phyloP scores from a whole-genome alignment of 2,888 invertebrate species.

The Endotricha flammealis region DNA sequence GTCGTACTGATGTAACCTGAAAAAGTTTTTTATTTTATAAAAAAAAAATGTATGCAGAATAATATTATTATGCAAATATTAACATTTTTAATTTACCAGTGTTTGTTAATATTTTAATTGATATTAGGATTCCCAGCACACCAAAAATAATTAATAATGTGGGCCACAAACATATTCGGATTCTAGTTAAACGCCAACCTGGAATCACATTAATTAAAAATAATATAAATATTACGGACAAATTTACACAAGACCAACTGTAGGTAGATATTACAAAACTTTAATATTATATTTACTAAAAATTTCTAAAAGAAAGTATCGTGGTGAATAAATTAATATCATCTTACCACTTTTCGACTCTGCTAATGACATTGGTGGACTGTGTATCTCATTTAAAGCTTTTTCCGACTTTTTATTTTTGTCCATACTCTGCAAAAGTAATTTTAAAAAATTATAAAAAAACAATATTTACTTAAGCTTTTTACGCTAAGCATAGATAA shows the following conservation, averaged over 20 bases:
- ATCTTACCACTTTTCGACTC: slow-evolving; percentile 49
- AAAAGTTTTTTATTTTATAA: slow-evolving; percentile 17
- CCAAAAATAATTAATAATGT: slow-evolving; percentile 36
- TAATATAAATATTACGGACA: no score
- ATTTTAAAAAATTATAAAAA: no score
- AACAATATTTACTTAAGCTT: no score
- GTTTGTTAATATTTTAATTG: slow-evolving; percentile 21
- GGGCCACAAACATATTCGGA: slow-evolving; percentile 31
- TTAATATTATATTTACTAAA: no score
- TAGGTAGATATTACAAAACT: no score
- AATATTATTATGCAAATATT: no score
- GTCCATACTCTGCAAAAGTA: slow-evolving; percentile 43
- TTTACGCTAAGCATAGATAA: no score
- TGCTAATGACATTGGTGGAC: slow-evolving; percentile 67
- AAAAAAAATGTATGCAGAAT: slow-evolving; percentile 1
- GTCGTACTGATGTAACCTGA: slow-evolving; percentile 38
- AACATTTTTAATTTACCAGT: slow-evolving; percentile 31
- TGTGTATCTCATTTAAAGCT: slow-evolving; percentile 41
- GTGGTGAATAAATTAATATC: slow-evolving; percentile 8
- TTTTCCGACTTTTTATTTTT: slow-evolving; percentile 34
- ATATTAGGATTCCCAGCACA: slow-evolving; percentile 13
- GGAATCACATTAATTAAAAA: slow-evolving; percentile 22
- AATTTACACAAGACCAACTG: not conserved
- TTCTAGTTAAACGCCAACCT: slow-evolving; percentile 24
- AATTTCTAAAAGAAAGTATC: no score